Conservation (phyloP, 1,140 invertebrate species). For the Drosophila littoralis region DNA sequence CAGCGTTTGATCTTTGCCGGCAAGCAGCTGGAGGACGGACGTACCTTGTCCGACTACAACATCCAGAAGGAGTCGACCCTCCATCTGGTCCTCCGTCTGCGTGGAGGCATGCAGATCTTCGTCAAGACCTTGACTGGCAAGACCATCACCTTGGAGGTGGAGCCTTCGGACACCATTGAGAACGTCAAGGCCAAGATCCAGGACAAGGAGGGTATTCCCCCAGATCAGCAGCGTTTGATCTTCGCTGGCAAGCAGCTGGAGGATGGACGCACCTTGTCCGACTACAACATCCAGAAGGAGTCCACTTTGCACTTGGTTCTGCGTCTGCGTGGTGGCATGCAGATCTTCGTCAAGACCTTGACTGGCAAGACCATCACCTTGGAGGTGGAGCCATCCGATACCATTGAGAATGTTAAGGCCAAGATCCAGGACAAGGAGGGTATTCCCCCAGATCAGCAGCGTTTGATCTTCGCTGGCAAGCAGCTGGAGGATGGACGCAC, state of each 20-base stretch:
- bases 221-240: slow-evolving; percentile 90
- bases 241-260: slow-evolving; percentile 88
- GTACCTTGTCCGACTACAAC: slow-evolving; percentile 89
- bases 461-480: slow-evolving; percentile 88
- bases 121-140: slow-evolving; percentile 93
- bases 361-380: slow-evolving; percentile 93
- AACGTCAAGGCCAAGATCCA: slow-evolving; percentile 93
- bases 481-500: slow-evolving; percentile 90
- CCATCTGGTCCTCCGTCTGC: slow-evolving; percentile 92
- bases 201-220: slow-evolving; percentile 90
- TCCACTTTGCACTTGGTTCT: slow-evolving; percentile 95
- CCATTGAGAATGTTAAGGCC: slow-evolving; percentile 92
- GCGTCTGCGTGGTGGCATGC: slow-evolving; percentile 91
- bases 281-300: slow-evolving; percentile 95
- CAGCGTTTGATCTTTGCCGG: slow-evolving; percentile 89
- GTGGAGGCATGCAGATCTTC: slow-evolving; percentile 92
- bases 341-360: slow-evolving; percentile 92
- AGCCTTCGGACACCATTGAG: slow-evolving; percentile 92
- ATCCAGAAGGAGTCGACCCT: slow-evolving; percentile 96
- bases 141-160: slow-evolving; percentile 92
- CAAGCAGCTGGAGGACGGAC: slow-evolving; percentile 90
- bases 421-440: slow-evolving; percentile 91
- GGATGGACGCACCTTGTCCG: slow-evolving; percentile 90
- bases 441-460: slow-evolving; percentile 90
- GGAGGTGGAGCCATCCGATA: slow-evolving; percentile 91